These are phyloP conservation scores for Gymnothorax reevesii DNA, from an alignment of 2,797 vertebrate species.

Conservation along the genomic window DNA sequence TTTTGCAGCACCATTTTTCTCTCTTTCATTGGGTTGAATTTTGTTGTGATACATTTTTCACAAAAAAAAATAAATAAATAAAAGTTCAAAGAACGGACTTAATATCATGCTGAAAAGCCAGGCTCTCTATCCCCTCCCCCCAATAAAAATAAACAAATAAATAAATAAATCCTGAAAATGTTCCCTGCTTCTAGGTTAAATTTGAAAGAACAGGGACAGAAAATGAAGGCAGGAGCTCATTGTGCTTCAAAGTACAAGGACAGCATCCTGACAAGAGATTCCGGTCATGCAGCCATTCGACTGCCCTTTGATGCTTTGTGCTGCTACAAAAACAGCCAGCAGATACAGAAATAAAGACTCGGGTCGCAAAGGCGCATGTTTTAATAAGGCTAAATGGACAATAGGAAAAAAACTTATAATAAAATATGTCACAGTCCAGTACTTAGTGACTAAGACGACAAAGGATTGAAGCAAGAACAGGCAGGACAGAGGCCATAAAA, in stretches of 20 bases:
- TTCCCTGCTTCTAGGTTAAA: too few relatives aligned
- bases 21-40: not conserved
- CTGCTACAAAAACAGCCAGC: not conserved
- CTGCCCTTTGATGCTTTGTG: not conserved
- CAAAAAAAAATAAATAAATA: too few relatives aligned
- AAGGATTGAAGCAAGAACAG: not conserved
- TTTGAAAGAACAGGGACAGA: slow-evolving; percentile 8
- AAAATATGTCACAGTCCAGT: not conserved
- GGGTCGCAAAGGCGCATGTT: not conserved
- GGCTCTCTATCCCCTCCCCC: too few relatives aligned
- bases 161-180: too few relatives aligned
- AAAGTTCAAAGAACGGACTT: too few relatives aligned
- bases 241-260: slow-evolving; percentile 52
- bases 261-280: slow-evolving; percentile 47
- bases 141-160: too few relatives aligned
- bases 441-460: not conserved
- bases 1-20: slow-evolving; percentile 1
- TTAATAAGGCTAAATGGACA: not conserved
- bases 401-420: not conserved
- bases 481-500: not conserved
- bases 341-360: not conserved
- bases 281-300: slow-evolving; percentile 23
- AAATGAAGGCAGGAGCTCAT: slow-evolving; percentile 58
- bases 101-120: too few relatives aligned
- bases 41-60: too few relatives aligned